A percentile compares a stretch with the other conserved stretches of the same genome.
Conservation (phyloP, 2,113 vertebrate species). For the Saguinus imperator region DNA sequence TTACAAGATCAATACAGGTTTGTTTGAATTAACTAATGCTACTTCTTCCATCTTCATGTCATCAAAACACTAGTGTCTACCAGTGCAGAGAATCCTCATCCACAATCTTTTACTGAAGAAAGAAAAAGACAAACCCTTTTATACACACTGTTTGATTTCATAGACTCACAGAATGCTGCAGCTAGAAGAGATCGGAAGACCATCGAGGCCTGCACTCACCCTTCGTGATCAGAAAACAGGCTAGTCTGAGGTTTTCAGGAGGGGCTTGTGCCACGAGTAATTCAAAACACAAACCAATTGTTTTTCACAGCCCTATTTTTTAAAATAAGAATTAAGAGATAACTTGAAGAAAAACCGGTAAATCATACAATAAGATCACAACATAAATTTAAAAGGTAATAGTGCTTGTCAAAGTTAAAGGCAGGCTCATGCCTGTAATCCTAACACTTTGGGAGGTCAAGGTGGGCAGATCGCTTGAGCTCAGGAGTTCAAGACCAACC, state of each 20-base stretch:
- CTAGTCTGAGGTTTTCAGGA: not conserved
- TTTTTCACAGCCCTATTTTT: not conserved
- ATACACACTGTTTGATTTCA: not conserved
- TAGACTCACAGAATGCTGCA: not conserved
- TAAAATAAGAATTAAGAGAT: not conserved
- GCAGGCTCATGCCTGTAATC: too few relatives aligned
- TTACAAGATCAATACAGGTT: not conserved
- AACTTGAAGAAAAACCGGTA: slow-evolving; percentile 6
- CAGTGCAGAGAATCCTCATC: not conserved
- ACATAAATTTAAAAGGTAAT: slow-evolving; percentile 38
- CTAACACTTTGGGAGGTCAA: too few relatives aligned
- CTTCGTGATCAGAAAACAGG: not conserved
- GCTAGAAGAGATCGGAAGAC: not conserved
- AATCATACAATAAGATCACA: not conserved
- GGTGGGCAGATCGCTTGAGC: too few relatives aligned
- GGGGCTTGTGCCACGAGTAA: not conserved
- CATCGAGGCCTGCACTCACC: not conserved
- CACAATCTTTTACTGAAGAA: not conserved
- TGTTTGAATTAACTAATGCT: not conserved
- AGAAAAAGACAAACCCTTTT: not conserved
- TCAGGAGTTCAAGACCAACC: too few relatives aligned
- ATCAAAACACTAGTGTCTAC: slow-evolving; percentile 2
- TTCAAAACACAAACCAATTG: not conserved
- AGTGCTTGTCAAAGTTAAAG: not conserved
- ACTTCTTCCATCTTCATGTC: not conserved